phyloP scores from a whole-genome alignment of 2,888 invertebrate species.

The Ceratothoa steindachneri region DNA sequence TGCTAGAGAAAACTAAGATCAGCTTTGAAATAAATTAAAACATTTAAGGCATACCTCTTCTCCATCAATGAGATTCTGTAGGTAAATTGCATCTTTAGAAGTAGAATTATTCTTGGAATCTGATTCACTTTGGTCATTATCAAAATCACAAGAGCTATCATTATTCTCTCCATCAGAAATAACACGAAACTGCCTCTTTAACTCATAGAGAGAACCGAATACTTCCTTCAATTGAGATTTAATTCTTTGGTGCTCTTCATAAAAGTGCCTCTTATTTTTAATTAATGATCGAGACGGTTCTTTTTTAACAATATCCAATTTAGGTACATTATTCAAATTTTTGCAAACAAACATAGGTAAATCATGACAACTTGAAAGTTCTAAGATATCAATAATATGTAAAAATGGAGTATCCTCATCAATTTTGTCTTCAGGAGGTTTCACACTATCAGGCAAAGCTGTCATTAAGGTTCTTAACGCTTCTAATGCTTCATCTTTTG shows the following conservation, averaged over 20 bases:
- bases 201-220: background rate
- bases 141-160: background rate
- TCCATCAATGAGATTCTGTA: background rate
- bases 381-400: background rate
- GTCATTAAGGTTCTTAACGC: background rate
- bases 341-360: constrained; percentile 2
- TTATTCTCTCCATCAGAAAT: background rate
- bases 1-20: no score
- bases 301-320: background rate
- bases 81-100: background rate
- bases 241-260: background rate
- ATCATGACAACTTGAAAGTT: background rate
- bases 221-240: background rate
- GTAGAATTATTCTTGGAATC: background rate
- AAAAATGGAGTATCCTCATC: background rate
- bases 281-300: background rate
- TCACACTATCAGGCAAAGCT: background rate
- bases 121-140: background rate
- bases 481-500: background rate
- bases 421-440: background rate
- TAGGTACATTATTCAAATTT: constrained; percentile 6
- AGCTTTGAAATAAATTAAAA: no score
- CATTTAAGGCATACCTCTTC: no score
- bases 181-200: background rate
- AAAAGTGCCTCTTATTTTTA: background rate